Percentiles rank a stretch among this genome's conserved stretches.
Evolutionary conservation across 2,888 invertebrate species (phyloP).

Genomic region (Meandrusa payeni): DNA sequence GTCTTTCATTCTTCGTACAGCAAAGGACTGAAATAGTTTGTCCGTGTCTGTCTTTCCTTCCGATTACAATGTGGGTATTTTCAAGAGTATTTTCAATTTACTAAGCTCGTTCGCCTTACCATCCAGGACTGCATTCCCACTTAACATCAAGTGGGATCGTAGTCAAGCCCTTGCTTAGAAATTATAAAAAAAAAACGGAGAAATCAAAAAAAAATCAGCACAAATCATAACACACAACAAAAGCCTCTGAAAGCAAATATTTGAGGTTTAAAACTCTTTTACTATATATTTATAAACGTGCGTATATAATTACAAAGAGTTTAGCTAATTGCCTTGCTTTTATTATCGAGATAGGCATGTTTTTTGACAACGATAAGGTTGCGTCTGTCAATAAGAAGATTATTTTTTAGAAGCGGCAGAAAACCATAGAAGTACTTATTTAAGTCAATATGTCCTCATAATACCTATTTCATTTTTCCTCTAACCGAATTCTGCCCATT

Average conservation of each 20-base stretch:
- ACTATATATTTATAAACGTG: too few species aligned
- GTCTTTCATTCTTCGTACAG: too few species aligned
- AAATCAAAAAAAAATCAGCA: neutral
- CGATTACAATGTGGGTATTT: too few species aligned
- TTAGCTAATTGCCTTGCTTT: slow-evolving; percentile 1
- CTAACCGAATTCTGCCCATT: too few species aligned
- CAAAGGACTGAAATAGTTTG: too few species aligned
- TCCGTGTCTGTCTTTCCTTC: too few species aligned
- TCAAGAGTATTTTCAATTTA: too few species aligned
- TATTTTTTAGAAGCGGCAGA: slow-evolving; percentile 2
- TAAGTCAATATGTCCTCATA: slow-evolving; percentile 2
- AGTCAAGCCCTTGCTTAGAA: too few species aligned
- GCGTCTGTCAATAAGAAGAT: neutral
- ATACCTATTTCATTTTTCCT: neutral
- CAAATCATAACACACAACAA: neutral
- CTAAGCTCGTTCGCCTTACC: too few species aligned
- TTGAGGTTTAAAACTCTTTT: neutral
- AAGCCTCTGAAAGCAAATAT: neutral
- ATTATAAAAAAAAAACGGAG: too few species aligned
- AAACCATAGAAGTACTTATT: slow-evolving; percentile 4
- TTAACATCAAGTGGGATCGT: too few species aligned
- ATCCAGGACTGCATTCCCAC: too few species aligned
- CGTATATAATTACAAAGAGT: neutral
- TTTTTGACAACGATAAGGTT: slow-evolving; percentile 7
- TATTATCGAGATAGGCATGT: neutral